Conservation (phyloP, 64 coral and sea anemone species). For the Pachyseris speciosa region DNA sequence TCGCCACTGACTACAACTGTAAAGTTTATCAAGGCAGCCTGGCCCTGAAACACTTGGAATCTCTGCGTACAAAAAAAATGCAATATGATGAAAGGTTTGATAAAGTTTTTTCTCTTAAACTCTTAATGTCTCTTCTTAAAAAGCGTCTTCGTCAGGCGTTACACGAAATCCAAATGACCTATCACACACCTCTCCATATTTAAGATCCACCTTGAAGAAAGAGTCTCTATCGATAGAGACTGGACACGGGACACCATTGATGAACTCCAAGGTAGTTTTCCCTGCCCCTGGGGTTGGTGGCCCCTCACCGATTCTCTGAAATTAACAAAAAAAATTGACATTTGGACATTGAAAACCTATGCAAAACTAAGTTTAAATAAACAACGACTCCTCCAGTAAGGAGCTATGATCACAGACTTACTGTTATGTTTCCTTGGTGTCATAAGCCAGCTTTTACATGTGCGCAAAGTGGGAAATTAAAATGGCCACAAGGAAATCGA, state of each 20-base stretch:
- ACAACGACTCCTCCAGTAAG: too few species aligned
- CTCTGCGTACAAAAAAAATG: not conserved
- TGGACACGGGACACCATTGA: constrained; percentile 77
- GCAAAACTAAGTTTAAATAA: too few species aligned
- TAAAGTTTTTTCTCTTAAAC: too few species aligned
- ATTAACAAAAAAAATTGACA: not conserved
- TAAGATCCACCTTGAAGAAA: constrained; percentile 80
- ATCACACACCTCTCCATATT: constrained; percentile 74
- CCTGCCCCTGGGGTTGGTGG: constrained; percentile 45
- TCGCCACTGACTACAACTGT: not conserved
- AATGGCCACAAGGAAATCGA: too few species aligned
- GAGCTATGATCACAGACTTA: not conserved
- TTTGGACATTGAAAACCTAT: not conserved
- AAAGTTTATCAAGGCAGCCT: constrained; percentile 16
- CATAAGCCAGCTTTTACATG: too few species aligned
- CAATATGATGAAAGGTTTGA: too few species aligned
- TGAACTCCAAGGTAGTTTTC: constrained; percentile 69
- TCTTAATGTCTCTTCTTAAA: too few species aligned
- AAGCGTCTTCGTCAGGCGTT: too few species aligned
- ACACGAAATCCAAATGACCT: too few species aligned
- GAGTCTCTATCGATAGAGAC: constrained; percentile 73
- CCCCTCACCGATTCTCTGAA: constrained; percentile 79
- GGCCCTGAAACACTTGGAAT: constrained; percentile 8
- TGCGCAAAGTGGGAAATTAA: too few species aligned
- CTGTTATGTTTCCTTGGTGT: too few species aligned